phyloP scores from a whole-genome alignment of 2,113 vertebrate genomes.

The Rafetus swinhoei region DNA sequence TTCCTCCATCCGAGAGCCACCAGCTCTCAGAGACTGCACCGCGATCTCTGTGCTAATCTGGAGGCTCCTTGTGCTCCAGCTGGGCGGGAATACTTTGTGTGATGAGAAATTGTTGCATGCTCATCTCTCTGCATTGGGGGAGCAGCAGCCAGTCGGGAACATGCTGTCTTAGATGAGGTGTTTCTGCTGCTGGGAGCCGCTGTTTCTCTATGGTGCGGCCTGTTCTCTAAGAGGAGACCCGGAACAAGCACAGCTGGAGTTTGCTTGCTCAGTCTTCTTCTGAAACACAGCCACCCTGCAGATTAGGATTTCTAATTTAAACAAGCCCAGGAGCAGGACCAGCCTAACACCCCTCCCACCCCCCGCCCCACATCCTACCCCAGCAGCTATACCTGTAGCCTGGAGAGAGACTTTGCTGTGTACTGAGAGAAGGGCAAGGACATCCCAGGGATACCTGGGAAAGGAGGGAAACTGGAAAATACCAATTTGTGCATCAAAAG shows the following conservation, averaged over 20 bases:
- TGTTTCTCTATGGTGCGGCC: not conserved
- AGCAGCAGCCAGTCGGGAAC: not conserved
- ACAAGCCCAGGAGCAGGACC: not conserved
- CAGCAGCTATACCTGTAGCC: not conserved
- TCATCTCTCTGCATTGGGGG: not conserved
- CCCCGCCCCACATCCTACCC: not conserved
- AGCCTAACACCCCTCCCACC: not conserved
- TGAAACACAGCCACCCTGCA: not conserved
- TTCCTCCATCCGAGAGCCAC: not conserved
- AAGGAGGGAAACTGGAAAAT: not conserved
- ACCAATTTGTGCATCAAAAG: not conserved
- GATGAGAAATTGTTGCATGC: not conserved
- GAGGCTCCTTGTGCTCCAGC: not conserved
- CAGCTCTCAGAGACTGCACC: not conserved
- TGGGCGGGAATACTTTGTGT: not conserved
- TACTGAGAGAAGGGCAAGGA: not conserved
- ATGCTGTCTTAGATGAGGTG: not conserved
- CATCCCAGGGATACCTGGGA: not conserved
- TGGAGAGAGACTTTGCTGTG: not conserved
- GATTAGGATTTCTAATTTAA: not conserved
- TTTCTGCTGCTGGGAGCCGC: not conserved
- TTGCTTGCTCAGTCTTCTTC: not conserved
- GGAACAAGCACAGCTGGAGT: not conserved
- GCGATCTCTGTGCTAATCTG: too few relatives aligned
- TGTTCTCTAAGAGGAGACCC: not conserved